A percentile compares a stretch with the other conserved stretches of the same genome.
phyloP scores from a whole-genome alignment of 2,888 invertebrate species.

The Agelastica alni region DNA sequence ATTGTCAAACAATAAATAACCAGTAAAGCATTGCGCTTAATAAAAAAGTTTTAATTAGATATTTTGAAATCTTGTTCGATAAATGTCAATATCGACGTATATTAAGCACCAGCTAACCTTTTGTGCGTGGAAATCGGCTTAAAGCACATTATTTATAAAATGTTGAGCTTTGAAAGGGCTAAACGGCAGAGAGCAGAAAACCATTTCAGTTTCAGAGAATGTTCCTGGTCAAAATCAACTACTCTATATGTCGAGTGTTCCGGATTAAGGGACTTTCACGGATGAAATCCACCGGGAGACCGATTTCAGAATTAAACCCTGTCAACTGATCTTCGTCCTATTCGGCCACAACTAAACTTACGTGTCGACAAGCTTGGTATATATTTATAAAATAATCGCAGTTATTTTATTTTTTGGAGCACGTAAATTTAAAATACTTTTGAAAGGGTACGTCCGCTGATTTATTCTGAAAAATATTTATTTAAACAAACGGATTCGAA shows the following conservation, averaged over 20 bases:
- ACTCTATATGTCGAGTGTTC: slow-evolving; percentile 23
- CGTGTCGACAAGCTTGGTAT: background rate
- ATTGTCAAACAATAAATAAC: no score
- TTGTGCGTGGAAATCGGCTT: slow-evolving; percentile 4
- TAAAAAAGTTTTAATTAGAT: background rate
- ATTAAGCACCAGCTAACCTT: slow-evolving; percentile 1
- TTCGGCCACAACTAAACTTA: background rate
- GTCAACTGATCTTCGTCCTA: slow-evolving; percentile 5
- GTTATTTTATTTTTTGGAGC: no score
- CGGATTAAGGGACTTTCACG: slow-evolving; percentile 22
- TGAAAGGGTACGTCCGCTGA: no score
- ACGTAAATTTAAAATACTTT: no score
- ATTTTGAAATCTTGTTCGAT: background rate
- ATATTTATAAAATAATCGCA: background rate
- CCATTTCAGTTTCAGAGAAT: slow-evolving; percentile 24
- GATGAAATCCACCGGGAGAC: slow-evolving; percentile 7
- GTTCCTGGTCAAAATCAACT: slow-evolving; percentile 22
- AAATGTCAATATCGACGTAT: background rate
- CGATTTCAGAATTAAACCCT: slow-evolving; percentile 4
- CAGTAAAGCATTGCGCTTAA: background rate
- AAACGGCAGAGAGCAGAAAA: slow-evolving; percentile 12
- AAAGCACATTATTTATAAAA: slow-evolving; percentile 25
- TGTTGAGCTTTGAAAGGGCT: slow-evolving; percentile 21
- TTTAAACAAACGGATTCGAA: no score
- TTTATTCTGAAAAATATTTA: no score